Evolutionary conservation across 1,140 invertebrate species (phyloP).

Genomic region (Nylanderia fulva): DNA sequence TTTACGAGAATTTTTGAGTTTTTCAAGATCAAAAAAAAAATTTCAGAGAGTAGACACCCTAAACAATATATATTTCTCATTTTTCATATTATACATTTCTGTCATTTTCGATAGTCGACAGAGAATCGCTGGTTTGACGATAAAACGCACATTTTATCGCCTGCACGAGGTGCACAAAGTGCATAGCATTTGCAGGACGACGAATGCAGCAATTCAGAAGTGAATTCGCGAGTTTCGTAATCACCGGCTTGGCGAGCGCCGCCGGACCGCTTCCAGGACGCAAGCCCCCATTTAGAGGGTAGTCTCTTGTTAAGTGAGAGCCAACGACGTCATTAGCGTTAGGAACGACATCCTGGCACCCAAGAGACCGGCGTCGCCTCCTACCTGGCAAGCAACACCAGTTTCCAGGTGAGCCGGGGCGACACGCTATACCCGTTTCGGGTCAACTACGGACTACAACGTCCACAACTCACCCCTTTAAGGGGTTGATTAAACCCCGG

Average conservation of each 20-base stretch:
- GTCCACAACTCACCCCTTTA: constrained; percentile 21
- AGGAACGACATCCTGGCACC: constrained; percentile 77
- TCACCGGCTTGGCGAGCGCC: constrained; percentile 68
- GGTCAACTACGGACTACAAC: constrained; percentile 20
- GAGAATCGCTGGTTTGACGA: neutral
- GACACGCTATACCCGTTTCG: constrained; percentile 34
- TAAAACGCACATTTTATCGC: too few species aligned
- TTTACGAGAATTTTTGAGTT: too few species aligned
- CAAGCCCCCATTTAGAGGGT: constrained; percentile 77
- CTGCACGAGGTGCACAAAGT: neutral
- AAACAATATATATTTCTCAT: neutral
- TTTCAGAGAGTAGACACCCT: too few species aligned
- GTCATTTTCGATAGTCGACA: too few species aligned
- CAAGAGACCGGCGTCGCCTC: constrained; percentile 68
- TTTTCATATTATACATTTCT: neutral
- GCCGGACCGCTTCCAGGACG: constrained; percentile 64
- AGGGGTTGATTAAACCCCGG: constrained; percentile 13
- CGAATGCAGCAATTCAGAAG: constrained; percentile 72
- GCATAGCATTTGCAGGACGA: constrained; percentile 64
- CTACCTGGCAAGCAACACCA: constrained; percentile 60
- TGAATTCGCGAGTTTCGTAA: constrained; percentile 73
- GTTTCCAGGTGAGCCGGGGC: constrained; percentile 54
- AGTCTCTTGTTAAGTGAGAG: constrained; percentile 81
- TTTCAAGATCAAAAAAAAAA: too few species aligned
- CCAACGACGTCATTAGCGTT: constrained; percentile 80